phyloP scores from a whole-genome alignment of 2,888 invertebrate genomes.

The Eulithis testata region DNA sequence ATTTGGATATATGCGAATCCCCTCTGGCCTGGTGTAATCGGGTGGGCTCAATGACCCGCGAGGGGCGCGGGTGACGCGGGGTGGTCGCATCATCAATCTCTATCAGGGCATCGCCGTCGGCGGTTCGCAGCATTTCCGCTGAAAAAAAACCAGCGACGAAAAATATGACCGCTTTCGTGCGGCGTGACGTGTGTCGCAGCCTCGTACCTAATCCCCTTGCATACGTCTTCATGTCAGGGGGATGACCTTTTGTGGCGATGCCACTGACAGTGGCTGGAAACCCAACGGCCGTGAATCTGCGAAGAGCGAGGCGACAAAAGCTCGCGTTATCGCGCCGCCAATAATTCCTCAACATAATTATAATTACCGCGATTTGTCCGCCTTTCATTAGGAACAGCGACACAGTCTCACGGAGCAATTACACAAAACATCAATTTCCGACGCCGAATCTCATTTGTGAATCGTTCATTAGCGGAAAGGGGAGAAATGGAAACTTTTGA shows the following conservation, averaged over 20 bases:
- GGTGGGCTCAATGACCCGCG: conserved; percentile 72
- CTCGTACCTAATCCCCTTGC: conserved; percentile 26
- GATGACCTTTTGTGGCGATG: conserved; percentile 24
- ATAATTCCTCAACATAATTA: conserved; percentile 34
- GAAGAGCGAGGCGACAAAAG: conserved; percentile 18
- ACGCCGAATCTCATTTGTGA: conserved; percentile 70
- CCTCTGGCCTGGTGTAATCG: conserved; percentile 72
- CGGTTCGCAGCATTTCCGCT: conserved; percentile 58
- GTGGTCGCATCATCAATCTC: conserved; percentile 77
- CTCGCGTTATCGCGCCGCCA: conserved; percentile 23
- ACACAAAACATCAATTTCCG: conserved; percentile 73
- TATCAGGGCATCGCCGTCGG: conserved; percentile 69
- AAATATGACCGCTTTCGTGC: conserved; percentile 69
- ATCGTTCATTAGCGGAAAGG: conserved; percentile 73
- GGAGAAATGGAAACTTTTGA: conserved; percentile 71
- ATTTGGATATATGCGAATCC: conserved; percentile 83
- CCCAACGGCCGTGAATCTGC: conserved; percentile 4
- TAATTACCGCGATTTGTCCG: conserved; percentile 41
- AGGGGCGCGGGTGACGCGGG: conserved; percentile 50
- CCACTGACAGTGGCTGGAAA: conserved; percentile 22
- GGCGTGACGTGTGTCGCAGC: conserved; percentile 50
- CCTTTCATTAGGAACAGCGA: conserved; percentile 41
- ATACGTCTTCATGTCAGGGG: conserved; percentile 32
- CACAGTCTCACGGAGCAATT: conserved; percentile 59
- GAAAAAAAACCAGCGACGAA: conserved; percentile 66